These are phyloP conservation scores for Diadegma fenestrale DNA, from an alignment of 2,888 invertebrate genomes.

Conservation along the genomic window DNA sequence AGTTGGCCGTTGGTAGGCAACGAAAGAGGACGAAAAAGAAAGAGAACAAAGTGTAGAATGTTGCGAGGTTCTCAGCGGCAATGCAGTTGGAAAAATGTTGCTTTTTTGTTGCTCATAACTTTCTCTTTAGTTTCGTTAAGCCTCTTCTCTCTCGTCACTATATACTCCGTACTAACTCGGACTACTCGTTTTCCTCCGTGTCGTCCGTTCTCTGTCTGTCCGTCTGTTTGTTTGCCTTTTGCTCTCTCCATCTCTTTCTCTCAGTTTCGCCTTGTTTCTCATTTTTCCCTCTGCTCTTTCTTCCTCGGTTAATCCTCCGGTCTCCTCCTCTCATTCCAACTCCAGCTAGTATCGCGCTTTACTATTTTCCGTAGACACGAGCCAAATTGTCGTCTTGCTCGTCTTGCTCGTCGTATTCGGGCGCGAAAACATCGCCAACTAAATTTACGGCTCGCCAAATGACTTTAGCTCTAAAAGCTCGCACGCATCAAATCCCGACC, in stretches of 20 bases:
- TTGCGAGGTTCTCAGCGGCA: slow-evolving; percentile 49
- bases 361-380: slow-evolving; percentile 82
- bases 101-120: slow-evolving; percentile 44
- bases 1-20: slow-evolving; percentile 24
- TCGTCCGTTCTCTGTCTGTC: not conserved
- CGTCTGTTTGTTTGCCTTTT: slow-evolving; percentile 27
- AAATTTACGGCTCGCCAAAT: slow-evolving; percentile 79
- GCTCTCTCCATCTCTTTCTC: slow-evolving; percentile 51
- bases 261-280: slow-evolving; percentile 48
- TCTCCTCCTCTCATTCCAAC: slow-evolving; percentile 46
- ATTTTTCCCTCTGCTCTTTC: slow-evolving; percentile 37
- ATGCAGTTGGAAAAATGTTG: slow-evolving; percentile 38
- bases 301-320: slow-evolving; percentile 55
- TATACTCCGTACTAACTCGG: slow-evolving; percentile 60
- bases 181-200: slow-evolving; percentile 42
- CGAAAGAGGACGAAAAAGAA: slow-evolving; percentile 56
- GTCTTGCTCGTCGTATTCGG: slow-evolving; percentile 39
- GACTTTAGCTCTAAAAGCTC: slow-evolving; percentile 49
- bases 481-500: slow-evolving; percentile 56
- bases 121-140: slow-evolving; percentile 43
- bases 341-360: slow-evolving; percentile 73
- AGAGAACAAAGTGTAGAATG: slow-evolving; percentile 64
- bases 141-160: slow-evolving; percentile 47
- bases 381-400: slow-evolving; percentile 77
- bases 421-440: slow-evolving; percentile 72